phyloP scores from a whole-genome alignment of 2,888 invertebrate species.

The Andrena fulva region DNA sequence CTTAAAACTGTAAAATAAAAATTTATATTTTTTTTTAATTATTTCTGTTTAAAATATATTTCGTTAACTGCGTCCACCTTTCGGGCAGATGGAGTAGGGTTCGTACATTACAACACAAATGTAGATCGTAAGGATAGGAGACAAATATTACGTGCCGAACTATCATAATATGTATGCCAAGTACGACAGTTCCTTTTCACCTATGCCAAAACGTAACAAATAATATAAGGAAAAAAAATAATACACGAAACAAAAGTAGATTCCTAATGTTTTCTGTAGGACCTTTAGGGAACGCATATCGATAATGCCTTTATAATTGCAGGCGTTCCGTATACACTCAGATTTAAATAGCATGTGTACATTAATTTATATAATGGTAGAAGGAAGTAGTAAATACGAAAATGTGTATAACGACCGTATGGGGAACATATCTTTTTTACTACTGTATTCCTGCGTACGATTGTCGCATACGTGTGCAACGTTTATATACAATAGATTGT shows the following conservation, averaged over 20 bases:
- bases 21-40: not conserved
- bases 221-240: constrained; percentile 18
- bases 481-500: constrained; percentile 40
- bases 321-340: no score
- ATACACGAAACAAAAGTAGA: constrained; percentile 4
- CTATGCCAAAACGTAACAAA: constrained; percentile 51
- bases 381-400: constrained; percentile 13
- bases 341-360: not conserved
- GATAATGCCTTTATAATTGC: no score
- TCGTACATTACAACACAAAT: not conserved
- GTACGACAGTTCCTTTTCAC: constrained; percentile 58
- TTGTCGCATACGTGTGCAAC: constrained; percentile 45
- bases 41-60: constrained; percentile 1
- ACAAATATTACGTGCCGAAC: constrained; percentile 13
- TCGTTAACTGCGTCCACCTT: not conserved
- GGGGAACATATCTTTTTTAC: constrained; percentile 59
- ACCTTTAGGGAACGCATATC: constrained; percentile 1
- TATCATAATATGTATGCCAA: constrained; percentile 28
- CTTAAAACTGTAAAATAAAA: constrained; percentile 3
- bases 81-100: constrained; percentile 1
- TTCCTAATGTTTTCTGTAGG: constrained; percentile 7
- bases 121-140: constrained; percentile 26
- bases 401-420: constrained; percentile 28
- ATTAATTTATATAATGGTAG: not conserved
- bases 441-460: constrained; percentile 30